These are phyloP conservation scores for Champsocephalus esox DNA, from an alignment of 2,797 vertebrate genomes.

Conservation along the genomic window DNA sequence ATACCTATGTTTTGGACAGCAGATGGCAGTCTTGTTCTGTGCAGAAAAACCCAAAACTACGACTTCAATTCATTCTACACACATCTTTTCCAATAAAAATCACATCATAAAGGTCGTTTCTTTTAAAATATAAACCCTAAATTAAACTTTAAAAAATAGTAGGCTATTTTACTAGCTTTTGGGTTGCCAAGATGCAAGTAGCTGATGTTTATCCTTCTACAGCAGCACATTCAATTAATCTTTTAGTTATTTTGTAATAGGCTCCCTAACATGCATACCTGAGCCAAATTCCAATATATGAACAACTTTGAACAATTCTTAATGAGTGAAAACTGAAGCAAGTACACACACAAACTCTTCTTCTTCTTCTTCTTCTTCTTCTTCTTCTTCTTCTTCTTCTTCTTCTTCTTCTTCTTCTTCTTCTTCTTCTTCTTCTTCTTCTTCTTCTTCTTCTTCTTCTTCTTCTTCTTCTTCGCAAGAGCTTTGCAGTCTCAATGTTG, in stretches of 20 bases:
- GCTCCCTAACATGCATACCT: background rate
- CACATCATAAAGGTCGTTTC: background rate
- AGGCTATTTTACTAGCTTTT: background rate
- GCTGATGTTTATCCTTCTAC: background rate
- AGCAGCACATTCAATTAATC: background rate
- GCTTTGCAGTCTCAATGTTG: no score
- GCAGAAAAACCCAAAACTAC: background rate
- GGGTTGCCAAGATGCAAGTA: conserved; percentile 8
- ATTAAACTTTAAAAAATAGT: background rate
- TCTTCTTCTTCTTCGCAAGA: no score
- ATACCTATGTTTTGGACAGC: conserved; percentile 33
- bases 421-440: no score
- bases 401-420: no score
- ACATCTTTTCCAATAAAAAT: background rate
- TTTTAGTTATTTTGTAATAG: no score
- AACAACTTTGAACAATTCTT: background rate
- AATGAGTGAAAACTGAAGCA: no score
- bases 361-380: no score
- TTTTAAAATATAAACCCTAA: background rate
- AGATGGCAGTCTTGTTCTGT: conserved; percentile 76
- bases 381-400: no score
- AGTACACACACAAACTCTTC: no score
- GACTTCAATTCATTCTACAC: background rate
- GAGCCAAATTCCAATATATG: background rate
- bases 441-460: no score